phyloP scores from a whole-genome alignment of 2,888 invertebrate genomes.

The Halocaridina rubra region DNA sequence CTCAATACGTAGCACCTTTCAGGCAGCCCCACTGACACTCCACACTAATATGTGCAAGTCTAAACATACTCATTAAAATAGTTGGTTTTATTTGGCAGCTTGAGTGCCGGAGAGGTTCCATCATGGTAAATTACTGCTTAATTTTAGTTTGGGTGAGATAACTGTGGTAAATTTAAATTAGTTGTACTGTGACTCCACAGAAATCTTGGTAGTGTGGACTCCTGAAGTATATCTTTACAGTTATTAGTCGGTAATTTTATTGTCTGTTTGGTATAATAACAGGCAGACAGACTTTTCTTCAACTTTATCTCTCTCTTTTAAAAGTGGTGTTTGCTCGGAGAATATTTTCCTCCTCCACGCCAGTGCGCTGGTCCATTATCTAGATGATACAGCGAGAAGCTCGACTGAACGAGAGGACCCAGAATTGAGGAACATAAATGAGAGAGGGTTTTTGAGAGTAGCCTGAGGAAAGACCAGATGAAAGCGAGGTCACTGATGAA shows the following conservation, averaged over 20 bases:
- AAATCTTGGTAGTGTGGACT: constrained; percentile 20
- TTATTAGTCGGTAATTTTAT: constrained; percentile 26
- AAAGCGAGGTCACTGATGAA: constrained; percentile 37
- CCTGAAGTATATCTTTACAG: constrained; percentile 27
- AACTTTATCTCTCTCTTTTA: constrained; percentile 26
- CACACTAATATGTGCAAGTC: constrained; percentile 10
- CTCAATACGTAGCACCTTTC: constrained; percentile 25
- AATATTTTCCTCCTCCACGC: constrained; percentile 24
- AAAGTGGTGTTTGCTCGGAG: constrained; percentile 37
- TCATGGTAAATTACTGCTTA: constrained; percentile 9
- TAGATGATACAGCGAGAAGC: constrained; percentile 58
- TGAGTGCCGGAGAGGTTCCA: constrained; percentile 21
- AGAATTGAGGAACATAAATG: constrained; percentile 54
- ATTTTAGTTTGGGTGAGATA: neutral
- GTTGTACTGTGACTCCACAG: constrained; percentile 28
- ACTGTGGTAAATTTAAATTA: constrained; percentile 7
- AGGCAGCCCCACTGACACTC: constrained; percentile 19
- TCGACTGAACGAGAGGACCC: constrained; percentile 53
- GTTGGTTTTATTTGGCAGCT: constrained; percentile 28
- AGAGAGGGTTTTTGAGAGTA: constrained; percentile 54
- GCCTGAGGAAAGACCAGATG: constrained; percentile 40
- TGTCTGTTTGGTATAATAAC: constrained; percentile 43
- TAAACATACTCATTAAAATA: constrained; percentile 12
- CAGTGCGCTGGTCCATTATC: constrained; percentile 58
- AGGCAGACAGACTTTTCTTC: too few species aligned